A percentile compares a stretch with the other conserved stretches of the same genome.
Conservation (phyloP, 2,888 invertebrate genomes). For the Camponotus fellah region DNA sequence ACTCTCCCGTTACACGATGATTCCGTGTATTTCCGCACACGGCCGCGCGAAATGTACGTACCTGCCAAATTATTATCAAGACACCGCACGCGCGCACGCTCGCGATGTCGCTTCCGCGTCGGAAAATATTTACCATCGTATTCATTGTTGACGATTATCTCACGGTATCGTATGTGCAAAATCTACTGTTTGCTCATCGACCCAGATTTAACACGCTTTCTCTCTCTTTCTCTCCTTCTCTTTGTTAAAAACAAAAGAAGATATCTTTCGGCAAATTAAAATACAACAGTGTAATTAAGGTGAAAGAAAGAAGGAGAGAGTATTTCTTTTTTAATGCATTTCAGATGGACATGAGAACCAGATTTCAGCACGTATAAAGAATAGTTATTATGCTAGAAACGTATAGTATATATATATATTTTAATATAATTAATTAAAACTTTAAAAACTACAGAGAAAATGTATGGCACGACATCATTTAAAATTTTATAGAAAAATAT, state of each 20-base stretch:
- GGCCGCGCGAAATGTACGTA: conserved; percentile 6
- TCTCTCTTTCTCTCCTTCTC: not conserved
- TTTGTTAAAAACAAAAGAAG: not conserved
- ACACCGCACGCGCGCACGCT: not conserved
- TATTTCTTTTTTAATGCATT: not conserved
- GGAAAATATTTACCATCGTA: conserved; percentile 14
- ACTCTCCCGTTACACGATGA: conserved; percentile 68
- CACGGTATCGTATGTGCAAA: not conserved
- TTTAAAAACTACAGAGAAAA: not conserved
- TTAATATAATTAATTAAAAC: not conserved
- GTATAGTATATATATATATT: not conserved
- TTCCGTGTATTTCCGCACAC: conserved; percentile 13
- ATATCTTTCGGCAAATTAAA: not conserved
- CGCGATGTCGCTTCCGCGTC: not conserved
- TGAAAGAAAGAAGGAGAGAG: conserved; percentile 8
- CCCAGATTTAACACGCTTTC: not conserved
- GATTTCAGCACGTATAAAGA: not conserved
- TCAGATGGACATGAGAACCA: not conserved
- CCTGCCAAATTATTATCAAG: conserved; percentile 63
- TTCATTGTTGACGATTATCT: not conserved
- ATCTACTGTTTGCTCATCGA: not conserved
- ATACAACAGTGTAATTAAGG: not conserved
- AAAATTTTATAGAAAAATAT: not conserved
- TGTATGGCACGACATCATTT: not conserved
- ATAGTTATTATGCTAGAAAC: not conserved